A percentile compares a stretch with the other conserved stretches of the same genome.
These are phyloP conservation scores for Anthonomus grandis DNA, from an alignment of 1,140 invertebrate genomes.

Conservation along the genomic window DNA sequence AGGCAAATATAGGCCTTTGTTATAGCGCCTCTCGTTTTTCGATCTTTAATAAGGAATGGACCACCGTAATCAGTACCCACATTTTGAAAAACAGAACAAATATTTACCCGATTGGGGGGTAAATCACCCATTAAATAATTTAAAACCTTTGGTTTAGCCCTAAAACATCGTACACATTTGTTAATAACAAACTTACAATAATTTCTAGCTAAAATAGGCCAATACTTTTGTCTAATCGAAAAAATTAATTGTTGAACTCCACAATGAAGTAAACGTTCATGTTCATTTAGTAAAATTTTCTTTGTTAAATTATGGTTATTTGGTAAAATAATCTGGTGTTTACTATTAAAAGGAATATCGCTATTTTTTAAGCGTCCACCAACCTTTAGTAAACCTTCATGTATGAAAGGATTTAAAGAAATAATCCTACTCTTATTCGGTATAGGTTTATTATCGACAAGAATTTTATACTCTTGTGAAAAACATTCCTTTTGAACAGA, in stretches of 20 bases:
- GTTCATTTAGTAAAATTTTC: constrained; percentile 34
- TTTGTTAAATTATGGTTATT: constrained; percentile 18
- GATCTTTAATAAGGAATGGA: constrained; percentile 5
- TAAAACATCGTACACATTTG: constrained; percentile 22
- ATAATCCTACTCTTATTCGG: not conserved
- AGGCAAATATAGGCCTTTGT: constrained; percentile 5
- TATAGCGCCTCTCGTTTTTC: not conserved
- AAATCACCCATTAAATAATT: constrained; percentile 1
- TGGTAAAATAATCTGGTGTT: constrained; percentile 25
- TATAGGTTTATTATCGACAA: constrained; percentile 18
- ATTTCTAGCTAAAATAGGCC: constrained; percentile 29
- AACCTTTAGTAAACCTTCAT: constrained; percentile 33
- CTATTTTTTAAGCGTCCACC: constrained; percentile 34
- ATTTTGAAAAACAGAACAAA: not conserved
- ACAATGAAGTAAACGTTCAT: constrained; percentile 37
- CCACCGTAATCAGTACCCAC: not conserved
- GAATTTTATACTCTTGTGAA: constrained; percentile 10
- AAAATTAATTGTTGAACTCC: constrained; percentile 28
- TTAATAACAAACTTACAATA: constrained; percentile 12
- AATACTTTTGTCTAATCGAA: constrained; percentile 25
- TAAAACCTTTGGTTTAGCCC: too few relatives aligned
- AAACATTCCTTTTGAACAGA: constrained; percentile 19
- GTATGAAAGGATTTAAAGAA: constrained; percentile 28
- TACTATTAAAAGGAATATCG: constrained; percentile 20
- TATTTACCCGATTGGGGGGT: not conserved